phyloP scores from a whole-genome alignment of 2,888 invertebrate species.

The Phlogophora meticulosa region DNA sequence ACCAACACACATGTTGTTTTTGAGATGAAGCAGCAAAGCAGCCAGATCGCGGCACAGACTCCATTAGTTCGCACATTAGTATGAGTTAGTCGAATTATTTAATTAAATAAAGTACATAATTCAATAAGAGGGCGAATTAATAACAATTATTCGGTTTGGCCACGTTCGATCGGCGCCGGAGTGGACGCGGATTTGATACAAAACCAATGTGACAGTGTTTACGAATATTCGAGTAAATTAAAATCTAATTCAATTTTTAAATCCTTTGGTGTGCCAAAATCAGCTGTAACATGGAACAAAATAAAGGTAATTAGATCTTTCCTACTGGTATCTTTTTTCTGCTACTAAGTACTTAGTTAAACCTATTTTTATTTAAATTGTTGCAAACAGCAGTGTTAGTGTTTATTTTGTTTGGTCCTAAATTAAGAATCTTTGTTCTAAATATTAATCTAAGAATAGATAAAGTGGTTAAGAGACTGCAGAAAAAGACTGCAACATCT shows the following conservation, averaged over 20 bases:
- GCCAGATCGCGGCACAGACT: constrained; percentile 88
- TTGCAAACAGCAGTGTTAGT: not conserved
- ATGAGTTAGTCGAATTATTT: constrained; percentile 90
- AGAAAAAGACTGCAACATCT: not conserved
- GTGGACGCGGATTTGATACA: constrained; percentile 76
- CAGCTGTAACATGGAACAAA: constrained; percentile 79
- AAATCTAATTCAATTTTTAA: constrained; percentile 58
- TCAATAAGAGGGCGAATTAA: constrained; percentile 89
- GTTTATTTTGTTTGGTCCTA: not conserved
- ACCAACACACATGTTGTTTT: constrained; percentile 81
- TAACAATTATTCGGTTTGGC: constrained; percentile 83
- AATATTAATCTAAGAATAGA: not conserved
- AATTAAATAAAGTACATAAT: constrained; percentile 90
- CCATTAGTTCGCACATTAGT: constrained; percentile 91
- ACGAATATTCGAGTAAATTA: constrained; percentile 57
- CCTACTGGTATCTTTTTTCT: not conserved
- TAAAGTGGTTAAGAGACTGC: not conserved
- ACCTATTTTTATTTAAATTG: not conserved
- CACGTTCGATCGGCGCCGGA: constrained; percentile 77
- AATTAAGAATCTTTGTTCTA: not conserved
- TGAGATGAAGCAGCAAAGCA: constrained; percentile 76
- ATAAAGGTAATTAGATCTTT: constrained; percentile 79
- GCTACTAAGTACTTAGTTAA: not conserved
- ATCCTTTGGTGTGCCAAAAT: constrained; percentile 28
- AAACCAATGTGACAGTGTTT: constrained; percentile 81